Evolutionary conservation across 2,888 invertebrate species (phyloP), one percentile per base, ranked within the genome.

Genomic region (Melanostoma mellinum): DNA sequence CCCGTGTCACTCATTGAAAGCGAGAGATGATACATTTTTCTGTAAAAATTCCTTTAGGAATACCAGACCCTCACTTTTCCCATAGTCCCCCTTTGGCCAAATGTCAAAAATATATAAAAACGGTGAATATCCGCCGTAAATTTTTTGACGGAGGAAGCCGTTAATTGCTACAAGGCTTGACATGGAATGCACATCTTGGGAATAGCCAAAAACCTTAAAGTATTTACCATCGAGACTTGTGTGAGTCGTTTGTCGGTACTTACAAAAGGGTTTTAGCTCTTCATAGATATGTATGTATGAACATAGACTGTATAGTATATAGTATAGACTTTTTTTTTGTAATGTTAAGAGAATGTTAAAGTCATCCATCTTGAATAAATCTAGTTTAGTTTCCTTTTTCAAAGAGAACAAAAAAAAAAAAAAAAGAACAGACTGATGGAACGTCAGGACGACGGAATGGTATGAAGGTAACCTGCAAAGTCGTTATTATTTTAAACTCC

Each of bases 111-210:
- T 52, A 72, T 38, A 48, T 40, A 68, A 77, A 82, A 72, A 63
- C 58, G 35, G 52, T 69, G 73, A 74, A 77, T 65, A 77, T 68
- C 73, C 74, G 53, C 56, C 63, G 63, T 80, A 53, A 9, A 71
- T 58, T 67, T 61, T 77, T 68, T 82, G 73, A 69, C 42, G 58
- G 48, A 69, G 67, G 69, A 46, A 73, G 58, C 69, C 58, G 56
- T 82, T 82, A 82, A 82, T 82, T 82, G 77, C 63, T 74, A 63
- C 1, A 56, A 65, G 40, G 52, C 63, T 58, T 52, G 68, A 44
- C 68, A 38, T 77, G 63, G 56, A 73, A 82, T 74, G 68, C 58
- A 52, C 77, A 68, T 60, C 77, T 40, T 44, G 84, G 84, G 78
- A 78, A 71, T 78, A 75, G 52, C 60, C 78, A 50, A 69, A 69